Percentiles rank a stretch among this genome's conserved stretches.
phyloP scores from a whole-genome alignment of 2,888 invertebrate species.

The Antheraea yamamai region DNA sequence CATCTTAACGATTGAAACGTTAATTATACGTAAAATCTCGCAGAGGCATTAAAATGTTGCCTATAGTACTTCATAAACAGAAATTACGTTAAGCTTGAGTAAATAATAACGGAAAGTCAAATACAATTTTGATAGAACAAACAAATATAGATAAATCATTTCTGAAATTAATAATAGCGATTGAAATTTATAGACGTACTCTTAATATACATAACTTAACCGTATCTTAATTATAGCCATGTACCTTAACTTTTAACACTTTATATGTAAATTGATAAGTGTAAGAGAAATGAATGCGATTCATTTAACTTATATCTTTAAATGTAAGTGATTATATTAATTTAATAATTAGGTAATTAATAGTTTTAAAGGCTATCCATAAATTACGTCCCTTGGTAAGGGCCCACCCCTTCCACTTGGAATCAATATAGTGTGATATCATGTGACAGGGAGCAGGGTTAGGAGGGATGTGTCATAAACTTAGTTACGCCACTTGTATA shows the following conservation, averaged over 20 bases:
- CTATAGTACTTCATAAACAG: not conserved
- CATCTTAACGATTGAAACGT: not conserved
- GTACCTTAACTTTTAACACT: conserved; percentile 37
- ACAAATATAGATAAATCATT: not conserved
- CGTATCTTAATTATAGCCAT: conserved; percentile 40
- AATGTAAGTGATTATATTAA: conserved; percentile 24
- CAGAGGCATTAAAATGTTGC: not conserved
- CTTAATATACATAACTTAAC: not conserved
- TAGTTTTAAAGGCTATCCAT: too few species aligned
- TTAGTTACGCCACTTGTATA: too few species aligned
- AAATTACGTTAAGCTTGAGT: not conserved
- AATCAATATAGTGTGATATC: too few species aligned
- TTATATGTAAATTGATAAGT: conserved; percentile 15
- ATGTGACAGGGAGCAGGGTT: too few species aligned
- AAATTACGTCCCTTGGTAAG: too few species aligned
- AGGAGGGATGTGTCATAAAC: too few species aligned
- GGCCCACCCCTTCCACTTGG: too few species aligned
- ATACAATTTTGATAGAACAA: not conserved
- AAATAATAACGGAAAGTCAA: not conserved
- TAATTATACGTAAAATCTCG: not conserved
- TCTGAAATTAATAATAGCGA: not conserved
- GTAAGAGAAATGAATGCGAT: conserved; percentile 27
- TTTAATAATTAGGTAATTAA: not conserved
- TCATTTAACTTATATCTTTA: conserved; percentile 19
- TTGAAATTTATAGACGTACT: not conserved